Base-by-base conservation (phyloP, 2,888 invertebrate genomes). In the Parascotia fuliginaria region DNA sequence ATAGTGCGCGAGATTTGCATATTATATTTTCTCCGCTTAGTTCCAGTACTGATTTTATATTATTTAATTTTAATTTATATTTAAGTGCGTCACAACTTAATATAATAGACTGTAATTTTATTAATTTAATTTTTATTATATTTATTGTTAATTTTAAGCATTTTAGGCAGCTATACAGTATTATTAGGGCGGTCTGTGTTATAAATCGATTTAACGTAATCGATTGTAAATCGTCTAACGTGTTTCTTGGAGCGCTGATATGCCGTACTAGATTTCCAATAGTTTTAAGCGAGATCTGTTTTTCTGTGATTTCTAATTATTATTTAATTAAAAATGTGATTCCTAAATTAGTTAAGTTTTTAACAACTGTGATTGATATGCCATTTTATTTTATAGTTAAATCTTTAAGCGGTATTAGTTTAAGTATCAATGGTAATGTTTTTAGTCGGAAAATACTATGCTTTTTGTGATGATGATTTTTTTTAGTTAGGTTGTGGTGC, bases 351-450 rank as follows among this genome's bases (percentile, higher is more conserved):
- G 76, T 79, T 77, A 75, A 69, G 82, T 84, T 87, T 86, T 80
- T 80, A 72, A 69, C 68, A 76, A 83, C 89, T 87, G 91, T 91
- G 89, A 91, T 91, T 83, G 57, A 75, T 81, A 87, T 85, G 87
- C 86, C 89, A 89, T 87, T 80, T 76, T 60, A 70, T 73, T 77
- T 66, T 14, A 57, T 70, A 71, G 70, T 77, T 76, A 73, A 75
- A 76, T 77, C 81, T 75, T 44, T 83, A 81, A 84, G 83, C 68
- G 79, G 80, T 77, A 72, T 58, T 56, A 45, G 73, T 78, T 82
- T 79, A 75, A 67, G 77, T 82, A 81, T 78, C 62, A 70, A 74
- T 77, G 78, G 73, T 68, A 75, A 74, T 74, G 68, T 9, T 32
- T 31, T 49, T 47, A 49, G 42, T 19, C 28, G 48, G 49, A 28